Evolutionary conservation across 2,888 invertebrate genomes (phyloP).

Genomic region (Disparrhopalites patrizii): DNA sequence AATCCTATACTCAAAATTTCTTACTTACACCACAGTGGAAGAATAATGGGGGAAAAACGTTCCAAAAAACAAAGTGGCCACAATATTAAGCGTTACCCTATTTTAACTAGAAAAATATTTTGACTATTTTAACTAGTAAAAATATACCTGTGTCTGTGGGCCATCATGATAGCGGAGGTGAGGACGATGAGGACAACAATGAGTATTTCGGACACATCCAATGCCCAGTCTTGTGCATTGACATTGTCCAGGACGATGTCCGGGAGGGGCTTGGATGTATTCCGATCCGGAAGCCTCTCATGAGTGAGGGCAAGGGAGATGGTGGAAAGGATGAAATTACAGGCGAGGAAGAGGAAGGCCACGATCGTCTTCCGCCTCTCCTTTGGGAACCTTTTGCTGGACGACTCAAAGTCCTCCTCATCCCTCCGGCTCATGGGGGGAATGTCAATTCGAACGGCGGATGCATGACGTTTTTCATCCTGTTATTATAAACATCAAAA

Average conservation of each 20-base stretch:
- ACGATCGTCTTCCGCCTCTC: slow-evolving; percentile 77
- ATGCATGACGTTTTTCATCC: slow-evolving; percentile 37
- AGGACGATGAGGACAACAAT: slow-evolving; percentile 76
- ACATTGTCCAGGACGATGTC: slow-evolving; percentile 78
- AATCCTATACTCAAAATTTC: too few species aligned
- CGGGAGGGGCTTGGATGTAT: slow-evolving; percentile 69
- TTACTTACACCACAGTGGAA: too few species aligned
- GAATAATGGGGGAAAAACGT: too few species aligned
- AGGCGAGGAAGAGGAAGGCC: slow-evolving; percentile 59
- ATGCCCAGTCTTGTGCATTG: slow-evolving; percentile 66
- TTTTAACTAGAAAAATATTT: too few species aligned
- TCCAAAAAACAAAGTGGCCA: too few species aligned
- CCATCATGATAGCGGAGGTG: slow-evolving; percentile 70
- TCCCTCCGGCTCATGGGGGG: slow-evolving; percentile 58
- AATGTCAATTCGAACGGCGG: slow-evolving; percentile 61
- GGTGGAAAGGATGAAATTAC: slow-evolving; percentile 63
- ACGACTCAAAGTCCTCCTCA: slow-evolving; percentile 57
- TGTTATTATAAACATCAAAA: slow-evolving; percentile 23
- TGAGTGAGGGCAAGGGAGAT: slow-evolving; percentile 78
- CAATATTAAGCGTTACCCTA: too few species aligned
- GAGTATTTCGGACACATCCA: slow-evolving; percentile 77
- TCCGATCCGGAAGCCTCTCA: slow-evolving; percentile 77
- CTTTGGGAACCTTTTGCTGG: slow-evolving; percentile 63
- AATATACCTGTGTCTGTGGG: slow-evolving; percentile 77
- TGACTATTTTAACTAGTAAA: too few species aligned